Conservation (phyloP, 2,888 invertebrate species). For the Scelioninae gen. 2 region DNA sequence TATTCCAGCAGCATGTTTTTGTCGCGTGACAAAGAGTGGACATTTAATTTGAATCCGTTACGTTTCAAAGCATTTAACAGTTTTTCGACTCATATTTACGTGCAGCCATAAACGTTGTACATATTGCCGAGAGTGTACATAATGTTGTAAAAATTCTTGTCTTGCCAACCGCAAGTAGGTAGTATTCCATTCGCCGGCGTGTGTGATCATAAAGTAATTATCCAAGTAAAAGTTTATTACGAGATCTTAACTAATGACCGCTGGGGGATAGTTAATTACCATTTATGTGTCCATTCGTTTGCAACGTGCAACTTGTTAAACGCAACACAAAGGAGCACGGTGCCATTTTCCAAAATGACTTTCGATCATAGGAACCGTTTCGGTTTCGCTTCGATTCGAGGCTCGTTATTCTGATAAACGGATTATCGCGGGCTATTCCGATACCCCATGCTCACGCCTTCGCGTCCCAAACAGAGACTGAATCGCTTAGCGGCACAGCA, state of each 20-base stretch:
- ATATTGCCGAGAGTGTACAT: constrained; percentile 38
- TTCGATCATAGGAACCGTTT: no score
- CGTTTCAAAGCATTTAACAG: no score
- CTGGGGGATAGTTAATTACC: no score
- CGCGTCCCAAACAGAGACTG: constrained; percentile 73
- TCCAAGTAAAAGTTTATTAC: constrained; percentile 17
- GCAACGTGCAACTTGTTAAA: no score
- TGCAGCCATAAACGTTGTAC: constrained; percentile 29
- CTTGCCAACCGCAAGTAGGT: constrained; percentile 8
- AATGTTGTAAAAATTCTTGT: constrained; percentile 35
- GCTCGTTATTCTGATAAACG: constrained; percentile 50
- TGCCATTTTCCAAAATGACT: no score
- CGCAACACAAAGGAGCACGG: no score
- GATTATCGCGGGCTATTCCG: constrained; percentile 63
- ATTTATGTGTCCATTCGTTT: no score
- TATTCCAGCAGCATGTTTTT: no score
- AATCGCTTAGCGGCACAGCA: constrained; percentile 68
- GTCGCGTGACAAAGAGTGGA: no score
- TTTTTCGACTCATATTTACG: constrained; percentile 23
- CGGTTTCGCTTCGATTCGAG: not conserved
- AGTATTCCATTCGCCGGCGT: constrained; percentile 32
- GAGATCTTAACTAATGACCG: no score
- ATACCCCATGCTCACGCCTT: constrained; percentile 69
- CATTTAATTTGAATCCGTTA: no score
- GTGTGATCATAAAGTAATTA: constrained; percentile 38